phyloP scores from a whole-genome alignment of 2,113 vertebrate species.

The Deroptyus accipitrinus region DNA sequence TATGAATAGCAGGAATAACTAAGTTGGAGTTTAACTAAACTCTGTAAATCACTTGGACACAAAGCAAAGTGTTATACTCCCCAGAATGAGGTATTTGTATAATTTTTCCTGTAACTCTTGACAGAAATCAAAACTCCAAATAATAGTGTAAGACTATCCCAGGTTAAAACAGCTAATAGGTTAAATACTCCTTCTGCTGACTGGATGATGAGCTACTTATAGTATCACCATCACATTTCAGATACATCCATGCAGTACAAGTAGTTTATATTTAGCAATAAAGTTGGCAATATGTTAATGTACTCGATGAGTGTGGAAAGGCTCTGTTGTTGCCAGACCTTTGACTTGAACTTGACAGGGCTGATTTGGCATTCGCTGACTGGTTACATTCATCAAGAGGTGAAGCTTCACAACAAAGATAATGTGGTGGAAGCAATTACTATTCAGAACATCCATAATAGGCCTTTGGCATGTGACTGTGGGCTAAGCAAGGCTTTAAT shows the following conservation, averaged over 20 bases:
- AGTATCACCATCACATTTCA: background rate
- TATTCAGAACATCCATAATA: background rate
- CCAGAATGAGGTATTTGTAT: background rate
- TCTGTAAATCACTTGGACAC: background rate
- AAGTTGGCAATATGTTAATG: background rate
- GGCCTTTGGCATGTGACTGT: background rate
- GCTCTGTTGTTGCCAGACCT: background rate
- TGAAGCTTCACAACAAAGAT: slow-evolving; percentile 20
- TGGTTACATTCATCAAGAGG: background rate
- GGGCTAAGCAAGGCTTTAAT: background rate
- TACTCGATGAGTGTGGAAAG: background rate
- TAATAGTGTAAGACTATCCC: background rate
- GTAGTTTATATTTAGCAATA: background rate
- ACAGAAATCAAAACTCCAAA: background rate
- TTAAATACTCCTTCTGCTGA: background rate
- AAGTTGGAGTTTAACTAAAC: background rate
- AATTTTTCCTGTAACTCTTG: background rate
- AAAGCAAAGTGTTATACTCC: background rate
- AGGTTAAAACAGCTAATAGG: background rate
- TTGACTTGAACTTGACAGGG: background rate
- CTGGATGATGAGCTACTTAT: background rate
- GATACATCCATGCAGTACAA: background rate
- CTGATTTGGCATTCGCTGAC: background rate
- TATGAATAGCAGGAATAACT: background rate
- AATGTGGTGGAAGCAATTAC: slow-evolving; percentile 10